Conservation (phyloP, 2,113 vertebrate genomes). For the Antennarius striatus region DNA sequence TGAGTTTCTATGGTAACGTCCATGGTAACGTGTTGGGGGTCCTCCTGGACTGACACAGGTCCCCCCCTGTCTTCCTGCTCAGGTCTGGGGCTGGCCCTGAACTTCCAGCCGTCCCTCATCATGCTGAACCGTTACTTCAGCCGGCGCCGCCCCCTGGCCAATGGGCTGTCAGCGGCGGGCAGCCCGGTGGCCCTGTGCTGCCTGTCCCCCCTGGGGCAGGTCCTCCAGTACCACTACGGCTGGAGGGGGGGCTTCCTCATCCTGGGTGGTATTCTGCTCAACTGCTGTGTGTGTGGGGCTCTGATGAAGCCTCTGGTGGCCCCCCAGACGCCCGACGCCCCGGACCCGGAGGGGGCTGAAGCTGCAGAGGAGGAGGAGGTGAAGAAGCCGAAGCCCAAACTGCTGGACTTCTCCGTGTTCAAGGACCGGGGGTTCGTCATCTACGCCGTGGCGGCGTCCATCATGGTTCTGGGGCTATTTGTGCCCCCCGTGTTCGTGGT, state of each 20-base stretch:
- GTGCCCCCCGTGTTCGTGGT: slow-evolving; percentile 95
- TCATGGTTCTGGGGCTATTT: slow-evolving; percentile 96
- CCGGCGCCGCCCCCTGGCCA: slow-evolving; percentile 90
- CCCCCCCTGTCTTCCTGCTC: slow-evolving; percentile 3
- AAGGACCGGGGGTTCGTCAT: slow-evolving; percentile 88
- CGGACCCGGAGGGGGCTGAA: not conserved
- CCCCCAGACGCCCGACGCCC: slow-evolving; percentile 56
- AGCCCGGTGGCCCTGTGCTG: slow-evolving; percentile 92
- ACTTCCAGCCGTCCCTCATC: slow-evolving; percentile 96
- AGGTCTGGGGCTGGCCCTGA: slow-evolving; percentile 94
- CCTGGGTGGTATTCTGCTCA: slow-evolving; percentile 90
- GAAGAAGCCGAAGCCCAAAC: slow-evolving; percentile 70
- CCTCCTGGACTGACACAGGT: too few species aligned
- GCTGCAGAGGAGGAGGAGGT: slow-evolving; percentile 4
- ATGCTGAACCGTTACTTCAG: slow-evolving; percentile 97
- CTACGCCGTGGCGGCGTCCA: slow-evolving; percentile 88
- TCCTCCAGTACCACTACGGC: slow-evolving; percentile 86
- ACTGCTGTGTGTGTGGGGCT: slow-evolving; percentile 93
- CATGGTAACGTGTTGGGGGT: too few species aligned
- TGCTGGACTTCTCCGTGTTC: slow-evolving; percentile 92
- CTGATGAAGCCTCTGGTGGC: slow-evolving; percentile 88
- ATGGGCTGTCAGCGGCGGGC: slow-evolving; percentile 91
- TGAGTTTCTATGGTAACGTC: too few species aligned
- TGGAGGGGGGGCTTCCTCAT: slow-evolving; percentile 96
- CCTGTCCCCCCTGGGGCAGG: slow-evolving; percentile 90